Conservation (phyloP, 2,113 vertebrate genomes). For the Struthidea cinerea region DNA sequence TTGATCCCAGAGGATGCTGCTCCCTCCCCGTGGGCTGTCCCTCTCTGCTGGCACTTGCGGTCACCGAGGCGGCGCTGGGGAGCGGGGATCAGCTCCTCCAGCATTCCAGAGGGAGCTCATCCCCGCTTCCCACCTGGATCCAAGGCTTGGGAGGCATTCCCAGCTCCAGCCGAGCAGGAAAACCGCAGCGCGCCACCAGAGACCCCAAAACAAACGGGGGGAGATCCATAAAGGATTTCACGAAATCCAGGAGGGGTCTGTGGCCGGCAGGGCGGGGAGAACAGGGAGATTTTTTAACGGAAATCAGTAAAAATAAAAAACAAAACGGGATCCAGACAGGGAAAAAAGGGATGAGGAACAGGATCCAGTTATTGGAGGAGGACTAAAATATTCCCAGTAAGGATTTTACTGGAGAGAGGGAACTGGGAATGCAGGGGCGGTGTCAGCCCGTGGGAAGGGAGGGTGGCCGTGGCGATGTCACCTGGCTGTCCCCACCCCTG, state of each 20-base stretch:
- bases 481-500: not conserved
- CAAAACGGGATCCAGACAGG: not conserved
- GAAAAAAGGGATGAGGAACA: not conserved
- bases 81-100: not conserved
- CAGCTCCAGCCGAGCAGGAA: not conserved
- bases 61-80: too few relatives aligned
- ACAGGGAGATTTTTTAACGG: not conserved
- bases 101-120: not conserved
- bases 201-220: not conserved
- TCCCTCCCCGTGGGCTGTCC: too few relatives aligned
- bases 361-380: not conserved
- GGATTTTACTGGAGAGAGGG: not conserved
- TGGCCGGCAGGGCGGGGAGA: not conserved
- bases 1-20: too few relatives aligned
- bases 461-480: not conserved
- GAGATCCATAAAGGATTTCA: not conserved
- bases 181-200: not conserved
- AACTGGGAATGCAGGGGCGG: not conserved
- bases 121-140: not conserved
- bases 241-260: not conserved
- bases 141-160: accelerated
- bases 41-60: too few relatives aligned
- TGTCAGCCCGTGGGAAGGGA: not conserved
- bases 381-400: not conserved
- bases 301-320: not conserved